Conservation (phyloP, 2,888 invertebrate species). For the Apoderus coryli region DNA sequence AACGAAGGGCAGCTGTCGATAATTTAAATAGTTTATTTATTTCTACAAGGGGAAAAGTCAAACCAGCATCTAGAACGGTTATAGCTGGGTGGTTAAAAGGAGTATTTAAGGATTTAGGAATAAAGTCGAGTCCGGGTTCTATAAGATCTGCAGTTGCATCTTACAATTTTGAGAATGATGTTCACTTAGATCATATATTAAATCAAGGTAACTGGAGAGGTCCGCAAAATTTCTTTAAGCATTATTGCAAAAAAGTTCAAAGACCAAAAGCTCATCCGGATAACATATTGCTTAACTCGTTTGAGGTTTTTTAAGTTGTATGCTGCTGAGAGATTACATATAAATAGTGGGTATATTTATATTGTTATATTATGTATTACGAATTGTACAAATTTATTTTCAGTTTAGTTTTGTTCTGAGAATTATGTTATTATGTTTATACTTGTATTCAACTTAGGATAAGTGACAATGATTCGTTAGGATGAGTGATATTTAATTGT, state of each 20-base stretch:
- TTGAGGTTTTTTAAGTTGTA: no score
- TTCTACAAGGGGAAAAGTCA: constrained; percentile 7
- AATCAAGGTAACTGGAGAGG: constrained; percentile 11
- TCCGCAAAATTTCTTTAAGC: constrained; percentile 10
- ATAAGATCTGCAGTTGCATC: constrained; percentile 13
- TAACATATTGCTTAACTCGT: no score
- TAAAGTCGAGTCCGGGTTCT: constrained; percentile 10
- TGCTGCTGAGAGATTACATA: no score
- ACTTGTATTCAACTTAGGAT: no score
- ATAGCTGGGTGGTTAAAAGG: constrained; percentile 12
- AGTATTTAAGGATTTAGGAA: constrained; percentile 7
- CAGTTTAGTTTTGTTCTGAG: no score
- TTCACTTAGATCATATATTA: constrained; percentile 10
- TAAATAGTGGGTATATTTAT: no score
- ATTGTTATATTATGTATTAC: no score
- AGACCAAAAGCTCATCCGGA: not conserved
- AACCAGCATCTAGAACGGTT: constrained; percentile 9
- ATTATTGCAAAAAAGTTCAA: constrained; percentile 10
- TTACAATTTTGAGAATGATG: constrained; percentile 7
- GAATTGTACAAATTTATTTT: no score
- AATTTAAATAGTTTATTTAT: constrained; percentile 8
- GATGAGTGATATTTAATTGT: no score
- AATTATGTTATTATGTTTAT: no score
- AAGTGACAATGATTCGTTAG: no score
- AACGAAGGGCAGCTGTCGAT: not conserved